A percentile compares a stretch with the other conserved stretches of the same genome.
phyloP scores from a whole-genome alignment of 2,113 vertebrate genomes.

The Neodontobutis hainanensis region DNA sequence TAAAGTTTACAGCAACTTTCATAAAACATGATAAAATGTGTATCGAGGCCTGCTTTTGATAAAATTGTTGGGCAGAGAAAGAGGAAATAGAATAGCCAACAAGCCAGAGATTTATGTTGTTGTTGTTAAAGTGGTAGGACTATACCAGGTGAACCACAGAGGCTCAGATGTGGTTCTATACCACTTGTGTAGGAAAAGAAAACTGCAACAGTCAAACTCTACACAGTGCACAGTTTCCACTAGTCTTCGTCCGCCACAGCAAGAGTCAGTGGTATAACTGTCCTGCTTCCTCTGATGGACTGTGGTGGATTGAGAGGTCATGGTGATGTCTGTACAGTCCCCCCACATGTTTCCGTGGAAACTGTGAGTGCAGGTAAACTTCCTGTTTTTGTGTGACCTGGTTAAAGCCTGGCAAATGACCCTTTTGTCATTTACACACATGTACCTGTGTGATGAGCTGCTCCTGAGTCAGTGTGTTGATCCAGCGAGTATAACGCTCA shows the following conservation, averaged over 20 bases:
- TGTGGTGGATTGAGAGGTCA: constrained; percentile 41
- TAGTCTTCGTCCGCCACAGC: neutral
- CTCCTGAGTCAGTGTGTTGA: constrained; percentile 84
- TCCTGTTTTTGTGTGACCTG: constrained; percentile 71
- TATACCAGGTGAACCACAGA: too few species aligned
- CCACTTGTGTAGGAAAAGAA: neutral
- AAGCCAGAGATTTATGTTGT: too few species aligned
- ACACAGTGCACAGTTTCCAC: constrained; percentile 29
- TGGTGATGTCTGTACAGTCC: constrained; percentile 10
- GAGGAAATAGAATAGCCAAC: too few species aligned
- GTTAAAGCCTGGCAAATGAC: constrained; percentile 63
- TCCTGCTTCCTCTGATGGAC: constrained; percentile 49
- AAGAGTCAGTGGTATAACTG: constrained; percentile 31
- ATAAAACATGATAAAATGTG: too few species aligned
- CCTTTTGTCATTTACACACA: constrained; percentile 22
- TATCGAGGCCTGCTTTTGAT: too few species aligned
- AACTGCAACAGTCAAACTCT: neutral
- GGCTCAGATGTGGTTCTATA: too few species aligned
- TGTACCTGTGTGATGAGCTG: constrained; percentile 92
- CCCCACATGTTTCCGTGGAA: constrained; percentile 66
- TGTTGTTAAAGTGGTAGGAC: too few species aligned
- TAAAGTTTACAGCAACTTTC: too few species aligned
- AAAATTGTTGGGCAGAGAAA: too few species aligned
- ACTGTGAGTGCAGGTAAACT: constrained; percentile 62
- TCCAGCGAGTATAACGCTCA: constrained; percentile 93